Evolutionary conservation across 2,888 invertebrate genomes (phyloP), one percentile per base, ranked within the genome.

Genomic region (Hoplodrina blanda): DNA sequence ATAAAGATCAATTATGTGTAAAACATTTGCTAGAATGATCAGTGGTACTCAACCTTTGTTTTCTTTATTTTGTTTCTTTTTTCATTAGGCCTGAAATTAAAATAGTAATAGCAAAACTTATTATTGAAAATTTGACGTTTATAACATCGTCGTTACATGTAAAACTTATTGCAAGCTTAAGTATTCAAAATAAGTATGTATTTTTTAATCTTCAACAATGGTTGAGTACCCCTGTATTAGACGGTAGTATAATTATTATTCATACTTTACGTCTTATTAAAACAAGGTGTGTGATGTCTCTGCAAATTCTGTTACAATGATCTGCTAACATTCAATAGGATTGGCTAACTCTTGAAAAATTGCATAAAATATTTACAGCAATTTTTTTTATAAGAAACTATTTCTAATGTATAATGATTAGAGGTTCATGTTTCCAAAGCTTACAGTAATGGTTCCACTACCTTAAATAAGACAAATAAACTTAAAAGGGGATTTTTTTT

Each of bases 171-270:
- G 37, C 37, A 30, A 2, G 33, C 1, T 44, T 25, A 25, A 33
- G 13, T 41, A 41, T 13, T 41, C 13, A 41, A 41, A 10, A 41
- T 7, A 41, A n/a, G n/a, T n/a, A n/a, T n/a, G 41, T 41, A 37
- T 37, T 25, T n/a, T 41, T 30, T 4, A 41, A 44, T 55, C 6
- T 56, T 52, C 17, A 50, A 19, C n/a, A 77, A 69, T 19, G 49
- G 75, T 79, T 80, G 80, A 61, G 54, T 25, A 41, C 54, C 75
- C 17, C 64, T 69, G 46, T 54, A 49, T 33, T 69, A 75, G 54
- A 56, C 20, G 41, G 41, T 73, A 68, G 60, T 49, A 60, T 62
- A 49, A 37, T 78, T 78, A 50, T 44, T 55, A 49, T 65, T 50
- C 33, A 54, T 37, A 68, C 56, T 67, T 44, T 49, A 59, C 30